A percentile compares a stretch with the other conserved stretches of the same genome.
These are phyloP conservation scores for Xestia rhomboidea DNA, from an alignment of 2,888 invertebrate genomes.

Conservation along the genomic window DNA sequence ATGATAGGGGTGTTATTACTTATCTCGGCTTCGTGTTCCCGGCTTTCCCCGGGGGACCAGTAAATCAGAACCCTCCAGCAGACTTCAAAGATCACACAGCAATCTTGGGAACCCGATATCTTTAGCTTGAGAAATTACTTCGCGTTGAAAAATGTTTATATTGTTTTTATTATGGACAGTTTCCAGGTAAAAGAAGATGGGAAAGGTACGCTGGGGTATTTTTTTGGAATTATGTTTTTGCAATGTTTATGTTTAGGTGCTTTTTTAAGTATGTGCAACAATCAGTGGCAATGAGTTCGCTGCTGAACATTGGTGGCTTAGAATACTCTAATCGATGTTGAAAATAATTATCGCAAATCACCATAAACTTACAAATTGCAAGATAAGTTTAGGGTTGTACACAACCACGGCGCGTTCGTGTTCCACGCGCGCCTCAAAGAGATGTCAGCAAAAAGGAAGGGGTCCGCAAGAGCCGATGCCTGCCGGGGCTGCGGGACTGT, in stretches of 20 bases:
- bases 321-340: neutral
- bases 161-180: slow-evolving; percentile 49
- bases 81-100: slow-evolving; percentile 82
- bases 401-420: neutral
- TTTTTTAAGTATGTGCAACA: neutral
- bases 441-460: no score
- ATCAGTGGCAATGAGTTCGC: neutral
- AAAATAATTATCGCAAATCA: neutral
- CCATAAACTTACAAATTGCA: neutral
- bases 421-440: no score
- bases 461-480: no score
- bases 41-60: slow-evolving; percentile 71
- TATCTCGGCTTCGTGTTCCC: slow-evolving; percentile 72
- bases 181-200: slow-evolving; percentile 46
- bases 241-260: neutral
- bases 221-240: slow-evolving; percentile 39
- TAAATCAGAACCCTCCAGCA: slow-evolving; percentile 82
- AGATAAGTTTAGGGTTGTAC: neutral
- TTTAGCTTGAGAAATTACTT: slow-evolving; percentile 74
- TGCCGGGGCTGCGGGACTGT: no score
- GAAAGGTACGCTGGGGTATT: slow-evolving; percentile 17
- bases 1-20: slow-evolving; percentile 80
- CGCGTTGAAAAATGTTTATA: slow-evolving; percentile 68
- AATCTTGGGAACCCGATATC: slow-evolving; percentile 79
- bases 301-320: neutral